Conservation (phyloP, 2,797 vertebrate genomes). For the Avahi laniger region DNA sequence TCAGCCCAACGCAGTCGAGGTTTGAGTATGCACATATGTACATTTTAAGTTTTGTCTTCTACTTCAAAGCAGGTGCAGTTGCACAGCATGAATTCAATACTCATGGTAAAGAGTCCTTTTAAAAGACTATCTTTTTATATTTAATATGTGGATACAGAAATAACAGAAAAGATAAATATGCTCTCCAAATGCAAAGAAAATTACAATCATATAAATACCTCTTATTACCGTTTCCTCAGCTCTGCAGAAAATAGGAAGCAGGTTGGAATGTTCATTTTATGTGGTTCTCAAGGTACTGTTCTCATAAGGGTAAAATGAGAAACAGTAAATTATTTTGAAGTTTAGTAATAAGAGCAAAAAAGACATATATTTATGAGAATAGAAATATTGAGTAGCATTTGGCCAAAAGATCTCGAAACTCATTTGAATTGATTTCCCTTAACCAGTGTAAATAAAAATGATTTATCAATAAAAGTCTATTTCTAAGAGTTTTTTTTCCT, state of each 20-base stretch:
- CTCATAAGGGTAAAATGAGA: conserved; percentile 74
- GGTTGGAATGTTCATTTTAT: conserved; percentile 68
- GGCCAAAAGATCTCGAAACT: conserved; percentile 37
- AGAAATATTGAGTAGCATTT: conserved; percentile 45
- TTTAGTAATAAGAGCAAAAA: conserved; percentile 69
- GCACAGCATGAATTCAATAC: neutral
- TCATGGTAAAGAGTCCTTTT: neutral
- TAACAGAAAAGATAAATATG: conserved; percentile 52
- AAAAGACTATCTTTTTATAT: conserved; percentile 31
- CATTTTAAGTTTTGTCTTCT: neutral
- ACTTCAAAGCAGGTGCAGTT: neutral
- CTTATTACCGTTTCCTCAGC: conserved; percentile 57
- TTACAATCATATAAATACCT: conserved; percentile 64
- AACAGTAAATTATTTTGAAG: conserved; percentile 64
- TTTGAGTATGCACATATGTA: neutral
- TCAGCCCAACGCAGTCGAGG: neutral
- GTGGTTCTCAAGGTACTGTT: conserved; percentile 48
- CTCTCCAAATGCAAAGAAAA: conserved; percentile 58
- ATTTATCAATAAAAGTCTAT: conserved; percentile 27
- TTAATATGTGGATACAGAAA: conserved; percentile 57
- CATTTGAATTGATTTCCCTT: conserved; percentile 56
- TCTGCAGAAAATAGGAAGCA: conserved; percentile 62
- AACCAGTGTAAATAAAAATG: conserved; percentile 37
- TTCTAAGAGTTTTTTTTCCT: neutral
- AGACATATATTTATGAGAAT: conserved; percentile 50